Percentiles rank a stretch among this genome's conserved stretches.
These are phyloP conservation scores for Sminthurinus aureus DNA, from an alignment of 2,888 invertebrate species.

Conservation along the genomic window DNA sequence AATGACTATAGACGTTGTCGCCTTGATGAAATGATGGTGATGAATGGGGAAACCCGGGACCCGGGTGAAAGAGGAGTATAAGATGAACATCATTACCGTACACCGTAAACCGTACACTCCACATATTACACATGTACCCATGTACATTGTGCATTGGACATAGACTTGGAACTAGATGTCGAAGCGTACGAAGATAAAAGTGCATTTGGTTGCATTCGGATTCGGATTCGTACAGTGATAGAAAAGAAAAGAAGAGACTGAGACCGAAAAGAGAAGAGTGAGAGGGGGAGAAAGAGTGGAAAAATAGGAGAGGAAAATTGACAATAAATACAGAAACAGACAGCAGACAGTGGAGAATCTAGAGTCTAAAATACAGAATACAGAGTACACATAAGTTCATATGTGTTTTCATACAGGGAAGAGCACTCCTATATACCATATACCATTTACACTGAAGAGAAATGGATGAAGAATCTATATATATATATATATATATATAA, in stretches of 20 bases:
- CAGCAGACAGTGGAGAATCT: background rate
- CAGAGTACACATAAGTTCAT: background rate
- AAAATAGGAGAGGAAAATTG: background rate
- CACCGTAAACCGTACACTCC: too few relatives aligned
- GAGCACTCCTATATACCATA: background rate
- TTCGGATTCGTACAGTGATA: background rate
- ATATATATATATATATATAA: background rate
- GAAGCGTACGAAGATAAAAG: slow-evolving; percentile 8
- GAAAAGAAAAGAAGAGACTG: background rate
- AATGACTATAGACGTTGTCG: background rate
- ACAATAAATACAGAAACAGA: background rate
- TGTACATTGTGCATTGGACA: too few relatives aligned
- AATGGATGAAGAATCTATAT: background rate
- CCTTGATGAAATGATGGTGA: too few relatives aligned
- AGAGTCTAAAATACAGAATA: too few relatives aligned
- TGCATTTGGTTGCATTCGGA: background rate
- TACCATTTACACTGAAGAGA: background rate
- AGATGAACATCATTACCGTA: too few relatives aligned
- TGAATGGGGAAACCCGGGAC: too few relatives aligned
- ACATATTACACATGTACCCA: too few relatives aligned
- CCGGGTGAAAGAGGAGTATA: too few relatives aligned
- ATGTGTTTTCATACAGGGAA: background rate
- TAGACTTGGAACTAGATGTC: slow-evolving; percentile 16
- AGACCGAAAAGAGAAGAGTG: background rate
- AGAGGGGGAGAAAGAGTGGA: background rate